Percentiles rank a stretch among this genome's conserved stretches.
Evolutionary conservation across 2,888 invertebrate genomes (phyloP).

Genomic region (Hydroisotoma schaefferi): DNA sequence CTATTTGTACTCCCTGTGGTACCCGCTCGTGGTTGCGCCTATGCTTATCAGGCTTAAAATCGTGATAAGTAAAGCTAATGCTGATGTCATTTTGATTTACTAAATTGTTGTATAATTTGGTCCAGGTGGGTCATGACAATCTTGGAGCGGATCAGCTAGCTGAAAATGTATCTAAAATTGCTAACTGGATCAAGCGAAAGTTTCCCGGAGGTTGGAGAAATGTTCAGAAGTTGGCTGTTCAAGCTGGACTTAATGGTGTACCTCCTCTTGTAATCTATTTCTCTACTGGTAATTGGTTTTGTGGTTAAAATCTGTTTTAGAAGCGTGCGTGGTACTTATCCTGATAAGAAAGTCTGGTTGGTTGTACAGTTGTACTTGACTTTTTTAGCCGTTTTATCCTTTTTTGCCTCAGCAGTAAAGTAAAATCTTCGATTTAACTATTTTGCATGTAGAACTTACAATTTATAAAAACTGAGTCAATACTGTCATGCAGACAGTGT

Average conservation of each 20-base stretch:
- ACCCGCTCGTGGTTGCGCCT: too few relatives aligned
- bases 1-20: background rate
- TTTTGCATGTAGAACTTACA: too few relatives aligned
- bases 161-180: constrained; percentile 35
- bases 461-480: too few relatives aligned
- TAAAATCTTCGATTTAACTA: too few relatives aligned
- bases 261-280: constrained; percentile 42
- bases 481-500: too few relatives aligned
- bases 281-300: constrained; percentile 39
- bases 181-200: constrained; percentile 25
- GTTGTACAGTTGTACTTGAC: too few relatives aligned
- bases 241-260: constrained; percentile 20
- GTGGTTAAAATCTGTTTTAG: background rate
- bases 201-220: constrained; percentile 46
- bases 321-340: background rate
- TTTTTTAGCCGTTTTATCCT: too few relatives aligned
- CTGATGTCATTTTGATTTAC: constrained; percentile 11
- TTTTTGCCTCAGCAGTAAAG: too few relatives aligned
- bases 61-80: too few relatives aligned
- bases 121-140: constrained; percentile 41
- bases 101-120: constrained; percentile 14
- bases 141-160: constrained; percentile 31
- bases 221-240: constrained; percentile 34
- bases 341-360: background rate
- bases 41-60: too few relatives aligned